These are phyloP conservation scores for Pogonus chalceus DNA, from an alignment of 1,140 invertebrate species.

Conservation along the genomic window DNA sequence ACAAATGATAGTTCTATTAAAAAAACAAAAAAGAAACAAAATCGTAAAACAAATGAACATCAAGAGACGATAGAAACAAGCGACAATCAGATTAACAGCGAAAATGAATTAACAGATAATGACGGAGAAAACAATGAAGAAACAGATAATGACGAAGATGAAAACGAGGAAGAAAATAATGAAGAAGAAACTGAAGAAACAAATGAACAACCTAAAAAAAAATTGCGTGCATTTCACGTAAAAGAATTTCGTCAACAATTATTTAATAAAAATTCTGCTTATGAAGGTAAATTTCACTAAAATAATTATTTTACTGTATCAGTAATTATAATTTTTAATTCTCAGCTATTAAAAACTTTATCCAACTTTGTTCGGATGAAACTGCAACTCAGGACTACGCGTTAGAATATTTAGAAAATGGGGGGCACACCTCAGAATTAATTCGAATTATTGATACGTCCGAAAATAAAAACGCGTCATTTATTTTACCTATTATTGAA, in stretches of 20 bases:
- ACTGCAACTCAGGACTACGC: conserved; percentile 39
- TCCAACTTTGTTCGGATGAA: conserved; percentile 9
- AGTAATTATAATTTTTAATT: conserved; percentile 8
- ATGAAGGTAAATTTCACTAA: conserved; percentile 16
- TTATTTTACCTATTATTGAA: conserved; percentile 45
- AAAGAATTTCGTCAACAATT: conserved; percentile 27
- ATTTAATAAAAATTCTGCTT: conserved; percentile 16
- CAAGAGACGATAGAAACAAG: too few relatives aligned
- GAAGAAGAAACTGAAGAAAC: neutral
- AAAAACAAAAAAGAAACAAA: too few relatives aligned
- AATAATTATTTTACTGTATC: neutral
- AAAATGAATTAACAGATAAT: too few relatives aligned
- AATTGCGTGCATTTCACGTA: conserved; percentile 19
- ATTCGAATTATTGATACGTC: conserved; percentile 45
- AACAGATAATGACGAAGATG: too few relatives aligned
- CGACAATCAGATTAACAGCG: too few relatives aligned
- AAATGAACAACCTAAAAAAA: conserved; percentile 17
- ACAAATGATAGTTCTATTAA: too few relatives aligned
- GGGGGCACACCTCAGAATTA: conserved; percentile 56
- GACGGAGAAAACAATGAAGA: too few relatives aligned
- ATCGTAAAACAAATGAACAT: too few relatives aligned
- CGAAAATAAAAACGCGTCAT: conserved; percentile 44
- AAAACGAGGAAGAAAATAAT: neutral
- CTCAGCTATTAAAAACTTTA: conserved; percentile 12
- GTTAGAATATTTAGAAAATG: conserved; percentile 50